Evolutionary conservation across 92 coral and sea anemone species (phyloP), one percentile per base, ranked within the genome.

Genomic region (Isaurus tuberculatus): DNA sequence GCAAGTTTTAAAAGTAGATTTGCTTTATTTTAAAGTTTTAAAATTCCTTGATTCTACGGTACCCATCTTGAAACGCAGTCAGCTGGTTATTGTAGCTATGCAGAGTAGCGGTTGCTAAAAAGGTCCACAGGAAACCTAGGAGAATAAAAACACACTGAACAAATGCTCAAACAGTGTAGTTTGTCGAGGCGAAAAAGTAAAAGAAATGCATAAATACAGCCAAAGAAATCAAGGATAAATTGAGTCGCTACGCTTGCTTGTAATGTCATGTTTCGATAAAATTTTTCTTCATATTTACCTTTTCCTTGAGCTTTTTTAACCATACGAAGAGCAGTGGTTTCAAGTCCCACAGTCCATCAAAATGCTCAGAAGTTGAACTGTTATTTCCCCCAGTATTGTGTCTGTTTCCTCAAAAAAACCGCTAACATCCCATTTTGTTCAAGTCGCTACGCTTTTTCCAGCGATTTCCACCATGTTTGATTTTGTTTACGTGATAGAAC

Each of bases 381-480:
- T 37, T 57, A 57, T 57, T 57, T 77, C 49, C 70, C 70, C 44
- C 69, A 77, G 31, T 77, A 55, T 77, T 67, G 70, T 57, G 48
- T 42, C 48, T 77, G n/a, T 55, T 77, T 30, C 44, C 63, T 77
- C 51, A 26, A 63, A 77, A 31, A 66, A 32, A 57, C 5, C 82
- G 83, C 51, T 67, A 77, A 55, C 30, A 32, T 57, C 83, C 51
- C 20, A 25, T 25, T 75, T 75, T 55, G 64, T 75, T 37, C 58
- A 42, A 75, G 82, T 75, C 82, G 68, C 82, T 75, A 53, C 46
- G 68, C 68, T 75, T 75, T 75, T 61, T 37, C 46, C 49, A 75
- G 44, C 22, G 69, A 55, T 55, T 75, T 75, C 82, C 69, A 68
- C 82, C 82, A 75, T 75, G 82, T 75, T 75, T 61, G 37, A 44